Evolutionary conservation across 1,140 invertebrate genomes (phyloP), one percentile per base, ranked within the genome.

Genomic region (Trichoplusia ni): DNA sequence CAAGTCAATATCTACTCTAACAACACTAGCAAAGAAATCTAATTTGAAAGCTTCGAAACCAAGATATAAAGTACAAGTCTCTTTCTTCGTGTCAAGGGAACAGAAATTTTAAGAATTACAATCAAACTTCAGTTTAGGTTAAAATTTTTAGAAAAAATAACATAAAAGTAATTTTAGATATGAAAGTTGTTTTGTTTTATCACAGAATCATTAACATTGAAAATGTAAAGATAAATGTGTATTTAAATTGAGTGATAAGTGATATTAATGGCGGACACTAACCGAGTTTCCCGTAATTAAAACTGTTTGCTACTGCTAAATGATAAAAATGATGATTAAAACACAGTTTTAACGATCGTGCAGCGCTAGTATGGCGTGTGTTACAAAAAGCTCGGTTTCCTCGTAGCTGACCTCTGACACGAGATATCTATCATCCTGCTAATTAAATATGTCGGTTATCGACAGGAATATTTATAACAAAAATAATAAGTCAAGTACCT

Each of bases 231-330:
- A 79, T 81, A 82, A 77, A 70, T 73, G 33, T 53, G 40, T 40
- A 61, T 69, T 79, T 67, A 79, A 69, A 75, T 54, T 18, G 29
- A 31, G 25, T 75, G 77, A 83, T 86, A 86, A 81, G 64, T 75
- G 23, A 46, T n/a, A n/a, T 73, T 81, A 80, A 77, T 77, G 65
- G 58, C 64, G 73, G 69, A 77, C 69, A 79, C 71, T 75, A 79
- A 75, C 65, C 49, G 64, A 42, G 76, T 86, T 86, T 86, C 84
- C 83, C 79, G 79, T 89, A 76, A 86, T 87, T 86, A 87, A 85
- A 84, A 82, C 51, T 77, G 79, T 84, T 79, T 76, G 68, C 70
- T 72, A 58, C 53, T 69, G 61, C 46, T 66, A 73, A 75, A 79
- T 82, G 83, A 88, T 87, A 87, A 83, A 77, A 77, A 54, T 75